Base-by-base conservation (phyloP, 2,113 vertebrate genomes). In the Lamprotornis superbus region DNA sequence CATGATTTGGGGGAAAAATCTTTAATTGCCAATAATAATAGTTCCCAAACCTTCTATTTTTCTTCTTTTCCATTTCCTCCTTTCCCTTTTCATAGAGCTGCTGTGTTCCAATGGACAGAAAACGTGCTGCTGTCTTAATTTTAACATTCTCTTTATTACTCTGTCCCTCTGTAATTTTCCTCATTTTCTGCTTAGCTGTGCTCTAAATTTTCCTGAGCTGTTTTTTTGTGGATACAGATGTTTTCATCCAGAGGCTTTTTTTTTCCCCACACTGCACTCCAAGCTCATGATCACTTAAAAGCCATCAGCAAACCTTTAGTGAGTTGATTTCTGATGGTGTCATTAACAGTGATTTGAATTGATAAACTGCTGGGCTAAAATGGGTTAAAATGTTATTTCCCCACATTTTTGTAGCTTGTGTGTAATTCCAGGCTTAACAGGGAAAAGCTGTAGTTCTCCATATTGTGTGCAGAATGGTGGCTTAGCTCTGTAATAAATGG, bases 1-100 rank as follows among this genome's bases (percentile, higher is more conserved):
- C 76, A 87, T 40, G 50, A n/a, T 95, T 78, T 86, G 9, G 15
- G 85, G 68, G 56, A 17, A 87, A 79, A 69, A 35, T 30, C 60
- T 61, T 86, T 81, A 94, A 94, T 90, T 90, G 96, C 94, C 94
- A 97, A 49, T 83, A 94, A 96, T 92, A 97, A 95, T 85, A 93
- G 71, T 78, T 90, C 77, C 79, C 76, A 92, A 92, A 9, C 40
- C 23, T 93, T 86, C 1, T 76, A 39, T 85, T 96, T 96, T 93
- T n/a, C 42, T 79, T 60, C 40, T 94, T 83, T 74, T 85, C 47
- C 19, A 25, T 88, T 94, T 96, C 79, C 52, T 94, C 56, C 25
- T 64, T 94, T 61, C n/a, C 25, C 56, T 61, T 93, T 86, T 86
- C 56, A 47, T 40, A 56, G 68, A 71, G 49, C 64, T 86, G 24